Conservation (phyloP, 1,140 invertebrate species). For the Saccostrea glomerata region DNA sequence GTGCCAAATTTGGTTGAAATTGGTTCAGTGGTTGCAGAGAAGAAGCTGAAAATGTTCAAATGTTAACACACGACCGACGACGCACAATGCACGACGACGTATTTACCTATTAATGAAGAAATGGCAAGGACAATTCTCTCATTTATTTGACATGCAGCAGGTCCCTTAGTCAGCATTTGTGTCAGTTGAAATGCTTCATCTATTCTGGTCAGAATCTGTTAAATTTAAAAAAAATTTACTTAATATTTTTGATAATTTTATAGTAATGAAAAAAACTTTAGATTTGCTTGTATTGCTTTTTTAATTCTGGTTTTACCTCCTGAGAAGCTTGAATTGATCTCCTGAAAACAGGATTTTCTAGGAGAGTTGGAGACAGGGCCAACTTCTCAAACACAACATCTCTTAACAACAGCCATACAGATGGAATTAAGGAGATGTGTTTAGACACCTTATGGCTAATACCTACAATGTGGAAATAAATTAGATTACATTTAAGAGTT, state of each 20-base stretch:
- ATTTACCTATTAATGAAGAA: background rate
- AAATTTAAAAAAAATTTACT: background rate
- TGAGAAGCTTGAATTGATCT: slow-evolving; percentile 50
- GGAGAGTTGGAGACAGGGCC: background rate
- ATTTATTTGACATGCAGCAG: background rate
- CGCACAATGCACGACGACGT: background rate
- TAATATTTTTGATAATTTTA: background rate
- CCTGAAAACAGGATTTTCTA: slow-evolving; percentile 49
- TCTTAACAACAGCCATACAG: slow-evolving; percentile 47
- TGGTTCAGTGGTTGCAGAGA: too few species aligned
- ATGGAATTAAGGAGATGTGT: background rate
- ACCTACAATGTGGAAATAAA: background rate
- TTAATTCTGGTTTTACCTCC: slow-evolving; percentile 15
- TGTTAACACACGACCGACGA: too few species aligned
- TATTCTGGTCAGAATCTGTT: background rate
- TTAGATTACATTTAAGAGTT: background rate
- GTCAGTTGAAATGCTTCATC: background rate
- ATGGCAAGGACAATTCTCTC: background rate
- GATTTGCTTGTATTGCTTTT: background rate
- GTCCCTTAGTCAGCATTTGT: background rate
- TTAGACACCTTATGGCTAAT: background rate
- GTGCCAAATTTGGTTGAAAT: too few species aligned
- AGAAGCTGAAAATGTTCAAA: too few species aligned
- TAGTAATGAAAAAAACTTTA: background rate
- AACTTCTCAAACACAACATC: slow-evolving; percentile 50